A percentile compares a stretch with the other conserved stretches of the same genome.
These are phyloP conservation scores for Dexiosoma caninum DNA, from an alignment of 2,888 invertebrate genomes.

Conservation along the genomic window DNA sequence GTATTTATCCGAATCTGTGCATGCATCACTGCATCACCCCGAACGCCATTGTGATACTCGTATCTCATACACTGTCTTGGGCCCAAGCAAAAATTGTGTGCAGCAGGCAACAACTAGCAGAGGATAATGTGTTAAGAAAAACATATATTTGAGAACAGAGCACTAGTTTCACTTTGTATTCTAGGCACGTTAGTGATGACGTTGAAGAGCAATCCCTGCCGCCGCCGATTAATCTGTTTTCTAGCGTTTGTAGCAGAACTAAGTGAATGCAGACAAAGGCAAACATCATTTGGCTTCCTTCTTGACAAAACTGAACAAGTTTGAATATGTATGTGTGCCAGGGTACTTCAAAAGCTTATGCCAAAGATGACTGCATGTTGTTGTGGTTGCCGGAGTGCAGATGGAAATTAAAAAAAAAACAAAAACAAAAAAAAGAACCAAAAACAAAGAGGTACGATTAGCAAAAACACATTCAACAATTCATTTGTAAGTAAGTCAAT, in stretches of 20 bases:
- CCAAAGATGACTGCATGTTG: constrained; percentile 3
- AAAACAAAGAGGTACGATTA: constrained; percentile 2
- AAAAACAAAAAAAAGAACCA: neutral
- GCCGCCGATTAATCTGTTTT: constrained; percentile 11
- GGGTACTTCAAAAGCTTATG: constrained; percentile 38
- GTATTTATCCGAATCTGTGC: constrained; percentile 41
- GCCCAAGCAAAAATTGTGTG: constrained; percentile 4
- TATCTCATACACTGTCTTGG: neutral
- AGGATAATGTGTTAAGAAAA: constrained; percentile 43
- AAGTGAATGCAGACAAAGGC: constrained; percentile 15
- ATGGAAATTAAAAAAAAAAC: neutral
- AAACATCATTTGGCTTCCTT: constrained; percentile 32
- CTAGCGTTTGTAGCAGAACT: constrained; percentile 16
- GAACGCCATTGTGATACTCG: constrained; percentile 36
- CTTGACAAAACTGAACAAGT: constrained; percentile 18
- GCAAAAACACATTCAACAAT: constrained; percentile 32
- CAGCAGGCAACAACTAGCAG: constrained; percentile 3
- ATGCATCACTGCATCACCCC: constrained; percentile 41
- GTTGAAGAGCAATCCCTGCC: constrained; percentile 26
- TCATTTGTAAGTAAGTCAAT: constrained; percentile 61
- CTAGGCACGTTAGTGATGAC: constrained; percentile 7
- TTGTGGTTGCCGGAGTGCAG: constrained; percentile 5
- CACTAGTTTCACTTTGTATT: constrained; percentile 54
- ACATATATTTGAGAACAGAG: constrained; percentile 3
- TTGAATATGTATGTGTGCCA: neutral